phyloP scores from a whole-genome alignment of 2,888 invertebrate species.

The Heterodera filipjevi region DNA sequence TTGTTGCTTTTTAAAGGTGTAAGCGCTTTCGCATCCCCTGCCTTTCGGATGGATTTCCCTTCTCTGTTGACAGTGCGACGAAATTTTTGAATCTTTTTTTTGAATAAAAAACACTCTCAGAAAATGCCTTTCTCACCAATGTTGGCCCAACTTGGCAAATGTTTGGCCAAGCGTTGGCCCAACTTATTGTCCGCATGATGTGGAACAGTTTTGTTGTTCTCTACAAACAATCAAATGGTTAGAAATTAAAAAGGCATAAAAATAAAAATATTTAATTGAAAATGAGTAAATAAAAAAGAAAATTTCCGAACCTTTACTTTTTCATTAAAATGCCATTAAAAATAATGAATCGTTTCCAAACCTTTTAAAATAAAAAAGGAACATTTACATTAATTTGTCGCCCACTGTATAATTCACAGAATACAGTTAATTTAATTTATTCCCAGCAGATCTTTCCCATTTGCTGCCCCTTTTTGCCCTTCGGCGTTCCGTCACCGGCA shows the following conservation, averaged over 20 bases:
- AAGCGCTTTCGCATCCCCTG: constrained; percentile 55
- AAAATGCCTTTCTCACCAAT: constrained; percentile 29
- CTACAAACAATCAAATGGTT: constrained; percentile 45
- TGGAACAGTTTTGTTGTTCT: constrained; percentile 50
- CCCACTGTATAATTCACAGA: too few species aligned
- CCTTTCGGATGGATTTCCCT: constrained; percentile 31
- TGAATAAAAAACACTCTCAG: not conserved
- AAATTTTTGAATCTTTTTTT: not conserved
- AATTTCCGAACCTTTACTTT: constrained; percentile 28
- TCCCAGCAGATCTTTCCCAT: constrained; percentile 47
- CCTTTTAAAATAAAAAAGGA: too few species aligned
- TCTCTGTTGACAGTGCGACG: constrained; percentile 23
- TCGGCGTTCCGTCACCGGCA: constrained; percentile 35
- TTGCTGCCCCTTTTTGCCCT: constrained; percentile 43
- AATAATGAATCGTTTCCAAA: too few species aligned
- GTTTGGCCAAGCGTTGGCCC: constrained; percentile 6
- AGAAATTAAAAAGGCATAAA: not conserved
- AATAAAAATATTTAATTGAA: not conserved
- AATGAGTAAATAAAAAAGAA: not conserved
- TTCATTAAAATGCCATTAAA: too few species aligned
- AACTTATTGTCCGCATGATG: constrained; percentile 32
- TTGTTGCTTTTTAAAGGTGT: constrained; percentile 50
- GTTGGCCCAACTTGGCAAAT: constrained; percentile 22
- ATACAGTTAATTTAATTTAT: too few species aligned
- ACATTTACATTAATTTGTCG: too few species aligned